Conservation (phyloP, 2,113 vertebrate species). For the Corapipo altera region DNA sequence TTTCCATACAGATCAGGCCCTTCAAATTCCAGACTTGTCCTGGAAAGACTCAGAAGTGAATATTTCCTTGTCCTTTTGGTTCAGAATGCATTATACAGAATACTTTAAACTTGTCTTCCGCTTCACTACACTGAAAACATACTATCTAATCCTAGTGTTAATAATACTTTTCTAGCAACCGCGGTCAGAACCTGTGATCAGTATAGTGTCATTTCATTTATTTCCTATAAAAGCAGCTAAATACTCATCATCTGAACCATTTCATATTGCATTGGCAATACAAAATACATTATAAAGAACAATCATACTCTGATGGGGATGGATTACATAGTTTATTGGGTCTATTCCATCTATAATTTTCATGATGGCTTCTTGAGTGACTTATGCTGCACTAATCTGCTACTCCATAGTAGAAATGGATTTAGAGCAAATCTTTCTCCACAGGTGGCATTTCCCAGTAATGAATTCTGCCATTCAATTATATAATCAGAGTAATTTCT, state of each 20-base stretch:
- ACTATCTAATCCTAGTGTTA: background rate
- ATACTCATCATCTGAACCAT: background rate
- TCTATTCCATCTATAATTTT: constrained; percentile 42
- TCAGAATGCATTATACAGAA: background rate
- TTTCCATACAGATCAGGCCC: background rate
- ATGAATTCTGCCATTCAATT: constrained; percentile 63
- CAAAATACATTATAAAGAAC: constrained; percentile 17
- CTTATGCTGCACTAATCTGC: constrained; percentile 27
- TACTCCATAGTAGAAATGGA: background rate
- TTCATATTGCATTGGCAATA: background rate
- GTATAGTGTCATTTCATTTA: background rate
- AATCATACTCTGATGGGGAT: constrained; percentile 5
- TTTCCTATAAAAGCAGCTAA: constrained; percentile 13
- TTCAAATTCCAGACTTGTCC: background rate
- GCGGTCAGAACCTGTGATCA: background rate
- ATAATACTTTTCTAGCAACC: background rate
- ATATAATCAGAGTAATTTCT: constrained; percentile 50
- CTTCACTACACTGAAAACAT: background rate
- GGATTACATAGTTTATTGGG: constrained; percentile 8
- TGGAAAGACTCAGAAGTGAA: background rate
- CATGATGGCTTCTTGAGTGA: constrained; percentile 31
- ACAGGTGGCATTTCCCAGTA: constrained; percentile 46
- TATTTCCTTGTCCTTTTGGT: background rate
- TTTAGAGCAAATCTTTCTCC: constrained; percentile 45
- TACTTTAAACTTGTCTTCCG: background rate